Conservation (phyloP, 1,140 invertebrate genomes). For the Sminthurinus signatus region DNA sequence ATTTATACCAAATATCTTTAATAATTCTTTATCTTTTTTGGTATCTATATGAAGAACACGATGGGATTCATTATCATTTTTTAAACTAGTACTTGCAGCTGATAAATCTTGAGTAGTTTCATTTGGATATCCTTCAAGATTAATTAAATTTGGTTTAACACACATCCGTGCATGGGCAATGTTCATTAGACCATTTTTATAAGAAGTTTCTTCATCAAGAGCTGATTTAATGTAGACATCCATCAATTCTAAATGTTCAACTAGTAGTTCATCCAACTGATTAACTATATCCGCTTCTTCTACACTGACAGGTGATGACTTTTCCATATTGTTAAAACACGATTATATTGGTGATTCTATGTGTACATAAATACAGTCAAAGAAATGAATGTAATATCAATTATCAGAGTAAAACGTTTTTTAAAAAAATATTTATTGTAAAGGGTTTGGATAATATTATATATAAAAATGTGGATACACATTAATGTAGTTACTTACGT, state of each 20-base stretch:
- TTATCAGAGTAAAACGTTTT: too few relatives aligned
- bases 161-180: constrained; percentile 9
- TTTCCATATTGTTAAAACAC: too few relatives aligned
- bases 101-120: neutral
- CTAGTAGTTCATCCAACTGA: neutral
- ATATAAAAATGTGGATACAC: too few relatives aligned
- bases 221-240: neutral
- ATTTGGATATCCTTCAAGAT: neutral
- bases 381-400: too few relatives aligned
- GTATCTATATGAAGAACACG: neutral
- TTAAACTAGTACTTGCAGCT: neutral
- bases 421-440: too few relatives aligned
- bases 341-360: too few relatives aligned
- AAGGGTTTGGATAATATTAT: too few relatives aligned
- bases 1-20: neutral
- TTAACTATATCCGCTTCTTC: neutral
- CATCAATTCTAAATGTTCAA: neutral
- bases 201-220: neutral
- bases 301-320: too few relatives aligned
- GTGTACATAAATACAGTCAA: too few relatives aligned
- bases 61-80: constrained; percentile 1
- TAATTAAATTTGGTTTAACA: neutral
- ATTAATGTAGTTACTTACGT: too few relatives aligned
- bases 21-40: neutral
- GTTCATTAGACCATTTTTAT: constrained; percentile 5